These are phyloP conservation scores for Pandemis cinnamomeana DNA, from an alignment of 2,888 invertebrate species.

Conservation along the genomic window DNA sequence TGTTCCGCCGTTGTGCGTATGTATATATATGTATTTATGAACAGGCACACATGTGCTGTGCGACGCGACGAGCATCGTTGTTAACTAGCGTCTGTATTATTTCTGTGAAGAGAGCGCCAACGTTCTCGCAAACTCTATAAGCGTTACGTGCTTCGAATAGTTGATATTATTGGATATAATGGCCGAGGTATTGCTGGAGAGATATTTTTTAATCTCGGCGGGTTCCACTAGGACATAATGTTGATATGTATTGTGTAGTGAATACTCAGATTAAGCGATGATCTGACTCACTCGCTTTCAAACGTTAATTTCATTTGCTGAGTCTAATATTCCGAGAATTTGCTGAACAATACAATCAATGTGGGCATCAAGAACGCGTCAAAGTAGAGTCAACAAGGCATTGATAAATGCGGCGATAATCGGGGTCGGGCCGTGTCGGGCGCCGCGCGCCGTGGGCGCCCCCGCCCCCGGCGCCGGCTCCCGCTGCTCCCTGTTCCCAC, in stretches of 20 bases:
- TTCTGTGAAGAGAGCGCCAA: constrained; percentile 21
- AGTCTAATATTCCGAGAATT: constrained; percentile 42
- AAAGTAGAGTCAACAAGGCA: constrained; percentile 42
- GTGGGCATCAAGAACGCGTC: constrained; percentile 65
- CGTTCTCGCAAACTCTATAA: constrained; percentile 24
- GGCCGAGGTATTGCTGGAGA: constrained; percentile 21
- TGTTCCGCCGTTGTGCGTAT: background rate
- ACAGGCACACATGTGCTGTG: constrained; percentile 2
- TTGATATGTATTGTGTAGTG: background rate
- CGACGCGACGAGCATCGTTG: constrained; percentile 9
- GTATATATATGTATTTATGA: background rate
- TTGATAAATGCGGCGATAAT: constrained; percentile 59
- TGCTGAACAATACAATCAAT: constrained; percentile 65
- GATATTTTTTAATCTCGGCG: constrained; percentile 19
- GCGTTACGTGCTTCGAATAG: constrained; percentile 26
- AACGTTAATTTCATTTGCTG: constrained; percentile 22
- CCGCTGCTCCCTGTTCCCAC: constrained; percentile 50
- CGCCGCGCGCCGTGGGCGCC: constrained; percentile 50
- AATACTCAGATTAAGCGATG: constrained; percentile 16
- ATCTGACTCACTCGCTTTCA: constrained; percentile 35
- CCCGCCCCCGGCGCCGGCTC: background rate
- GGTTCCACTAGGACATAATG: constrained; percentile 10
- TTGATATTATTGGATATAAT: constrained; percentile 8
- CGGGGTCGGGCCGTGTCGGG: constrained; percentile 57
- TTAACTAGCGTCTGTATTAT: constrained; percentile 19